Percentiles rank a stretch among this genome's conserved stretches.
Conservation (phyloP, 2,113 vertebrate genomes). For the Atherinomorus stipes region DNA sequence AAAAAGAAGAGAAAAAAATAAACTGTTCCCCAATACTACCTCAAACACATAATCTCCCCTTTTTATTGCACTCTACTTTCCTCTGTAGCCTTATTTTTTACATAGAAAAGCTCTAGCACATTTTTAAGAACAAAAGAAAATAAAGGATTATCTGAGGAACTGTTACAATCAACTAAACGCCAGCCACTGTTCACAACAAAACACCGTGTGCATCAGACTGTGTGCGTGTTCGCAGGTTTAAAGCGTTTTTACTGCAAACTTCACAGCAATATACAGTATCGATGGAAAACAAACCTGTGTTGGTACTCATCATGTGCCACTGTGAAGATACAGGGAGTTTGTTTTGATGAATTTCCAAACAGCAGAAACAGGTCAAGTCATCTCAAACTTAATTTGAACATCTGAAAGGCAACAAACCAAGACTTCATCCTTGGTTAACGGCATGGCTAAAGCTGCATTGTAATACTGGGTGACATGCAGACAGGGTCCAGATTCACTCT, state of each 20-base stretch:
- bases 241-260: constrained; percentile 43
- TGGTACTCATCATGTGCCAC: constrained; percentile 37
- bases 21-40: not conserved
- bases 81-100: constrained; percentile 15
- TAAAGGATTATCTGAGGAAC: not conserved
- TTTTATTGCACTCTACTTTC: constrained; percentile 3
- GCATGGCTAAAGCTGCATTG: constrained; percentile 56
- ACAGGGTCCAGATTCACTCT: constrained; percentile 55
- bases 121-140: not conserved
- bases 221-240: constrained; percentile 39
- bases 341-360: constrained; percentile 31
- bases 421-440: constrained; percentile 48
- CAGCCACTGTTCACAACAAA: constrained; percentile 26
- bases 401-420: constrained; percentile 57
- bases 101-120: constrained; percentile 18
- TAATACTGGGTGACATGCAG: constrained; percentile 59
- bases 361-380: constrained; percentile 37
- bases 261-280: constrained; percentile 43
- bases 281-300: constrained; percentile 33
- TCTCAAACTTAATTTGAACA: constrained; percentile 37
- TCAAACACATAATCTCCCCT: not conserved
- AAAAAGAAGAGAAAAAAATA: constrained; percentile 25
- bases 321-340: constrained; percentile 27
- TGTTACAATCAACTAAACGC: constrained; percentile 17
- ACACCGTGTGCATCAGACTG: constrained; percentile 19